A percentile compares a stretch with the other conserved stretches of the same genome.
Conservation (phyloP, 2,797 vertebrate species). For the Zalophus californianus region DNA sequence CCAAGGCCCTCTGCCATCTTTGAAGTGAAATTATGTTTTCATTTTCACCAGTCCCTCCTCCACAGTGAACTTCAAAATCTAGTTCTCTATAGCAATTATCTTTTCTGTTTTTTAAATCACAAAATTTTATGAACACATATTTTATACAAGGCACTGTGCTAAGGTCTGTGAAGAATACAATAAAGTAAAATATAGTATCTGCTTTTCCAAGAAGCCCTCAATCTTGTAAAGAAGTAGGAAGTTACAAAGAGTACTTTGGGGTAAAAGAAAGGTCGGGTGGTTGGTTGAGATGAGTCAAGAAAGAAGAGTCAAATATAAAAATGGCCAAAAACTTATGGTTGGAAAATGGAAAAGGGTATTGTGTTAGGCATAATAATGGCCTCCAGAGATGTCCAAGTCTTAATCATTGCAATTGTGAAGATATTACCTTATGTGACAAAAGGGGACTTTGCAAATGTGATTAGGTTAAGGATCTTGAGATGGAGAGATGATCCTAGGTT, state of each 20-base stretch:
- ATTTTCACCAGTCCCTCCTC: not conserved
- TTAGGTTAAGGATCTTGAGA: not conserved
- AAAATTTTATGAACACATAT: not conserved
- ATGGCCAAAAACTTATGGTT: not conserved
- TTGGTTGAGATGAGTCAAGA: not conserved
- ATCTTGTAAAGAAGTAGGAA: not conserved
- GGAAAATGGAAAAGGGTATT: not conserved
- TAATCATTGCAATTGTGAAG: not conserved
- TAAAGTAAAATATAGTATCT: not conserved
- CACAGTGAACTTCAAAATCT: not conserved
- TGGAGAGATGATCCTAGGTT: not conserved
- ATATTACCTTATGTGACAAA: not conserved
- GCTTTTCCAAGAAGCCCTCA: not conserved
- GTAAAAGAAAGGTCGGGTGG: not conserved
- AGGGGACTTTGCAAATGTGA: not conserved
- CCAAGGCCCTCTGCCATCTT: not conserved
- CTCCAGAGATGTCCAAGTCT: not conserved
- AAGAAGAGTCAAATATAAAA: not conserved
- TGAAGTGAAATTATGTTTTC: not conserved
- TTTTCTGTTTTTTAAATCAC: not conserved
- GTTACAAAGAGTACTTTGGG: not conserved
- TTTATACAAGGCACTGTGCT: not conserved
- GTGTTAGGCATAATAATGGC: not conserved
- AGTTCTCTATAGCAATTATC: not conserved
- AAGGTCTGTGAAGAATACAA: not conserved